These are phyloP conservation scores for Cinara cedri DNA, from an alignment of 2,888 invertebrate species.

Conservation along the genomic window DNA sequence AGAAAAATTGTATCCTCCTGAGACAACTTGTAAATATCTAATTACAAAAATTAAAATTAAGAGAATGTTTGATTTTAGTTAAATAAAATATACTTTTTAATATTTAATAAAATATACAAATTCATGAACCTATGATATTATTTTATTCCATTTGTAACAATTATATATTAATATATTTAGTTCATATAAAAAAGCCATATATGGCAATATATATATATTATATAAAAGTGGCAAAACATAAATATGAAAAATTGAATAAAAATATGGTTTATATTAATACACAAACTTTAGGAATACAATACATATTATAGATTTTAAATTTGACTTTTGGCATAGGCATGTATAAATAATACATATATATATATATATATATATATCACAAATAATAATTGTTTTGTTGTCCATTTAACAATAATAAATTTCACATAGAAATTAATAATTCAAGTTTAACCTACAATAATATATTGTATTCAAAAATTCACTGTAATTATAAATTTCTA, in stretches of 20 bases:
- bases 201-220: slow-evolving; percentile 1
- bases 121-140: slow-evolving; percentile 16
- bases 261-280: not conserved
- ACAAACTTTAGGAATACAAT: not conserved
- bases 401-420: not conserved
- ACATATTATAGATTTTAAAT: not conserved
- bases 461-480: not conserved
- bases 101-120: slow-evolving; percentile 28
- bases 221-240: slow-evolving; percentile 26
- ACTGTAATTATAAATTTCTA: not conserved
- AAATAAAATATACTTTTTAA: slow-evolving; percentile 29
- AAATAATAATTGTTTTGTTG: slow-evolving; percentile 2
- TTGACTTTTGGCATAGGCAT: no score
- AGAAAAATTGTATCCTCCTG: slow-evolving; percentile 28
- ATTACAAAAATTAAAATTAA: slow-evolving; percentile 20
- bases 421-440: not conserved
- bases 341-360: not conserved
- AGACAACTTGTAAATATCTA: slow-evolving; percentile 7
- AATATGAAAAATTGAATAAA: not conserved
- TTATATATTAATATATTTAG: slow-evolving; percentile 26
- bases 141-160: slow-evolving; percentile 9
- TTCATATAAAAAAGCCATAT: not conserved
- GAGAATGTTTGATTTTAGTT: slow-evolving; percentile 45
- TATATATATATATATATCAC: not conserved
- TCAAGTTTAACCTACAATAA: not conserved